Conservation (phyloP, 2,113 vertebrate genomes). For the Nannospalax galili region DNA sequence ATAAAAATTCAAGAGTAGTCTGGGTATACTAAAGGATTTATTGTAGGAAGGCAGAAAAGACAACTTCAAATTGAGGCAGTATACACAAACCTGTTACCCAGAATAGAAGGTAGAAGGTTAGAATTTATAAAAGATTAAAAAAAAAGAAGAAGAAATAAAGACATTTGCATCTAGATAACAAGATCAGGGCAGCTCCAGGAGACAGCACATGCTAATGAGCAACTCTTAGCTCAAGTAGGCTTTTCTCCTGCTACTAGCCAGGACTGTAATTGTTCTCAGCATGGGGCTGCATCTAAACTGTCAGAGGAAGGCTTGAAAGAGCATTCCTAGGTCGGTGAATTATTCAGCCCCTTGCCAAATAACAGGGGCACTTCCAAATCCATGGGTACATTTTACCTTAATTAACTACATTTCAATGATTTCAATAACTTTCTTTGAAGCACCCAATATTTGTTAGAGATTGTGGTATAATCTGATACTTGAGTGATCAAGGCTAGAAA, state of each 20-base stretch:
- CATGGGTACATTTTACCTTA: not conserved
- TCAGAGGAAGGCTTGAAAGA: not conserved
- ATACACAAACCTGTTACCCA: not conserved
- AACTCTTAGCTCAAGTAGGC: not conserved
- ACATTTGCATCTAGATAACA: not conserved
- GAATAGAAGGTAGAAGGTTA: not conserved
- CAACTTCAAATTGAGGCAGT: not conserved
- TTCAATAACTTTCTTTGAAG: not conserved
- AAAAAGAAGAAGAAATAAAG: not conserved
- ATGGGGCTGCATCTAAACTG: not conserved
- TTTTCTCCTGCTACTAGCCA: not conserved
- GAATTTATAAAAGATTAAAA: not conserved
- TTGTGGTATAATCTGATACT: not conserved
- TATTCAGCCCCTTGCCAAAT: not conserved
- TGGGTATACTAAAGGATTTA: not conserved
- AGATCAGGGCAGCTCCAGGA: not conserved
- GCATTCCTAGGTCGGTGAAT: not conserved
- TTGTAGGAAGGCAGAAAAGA: not conserved
- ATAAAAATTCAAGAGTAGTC: not conserved
- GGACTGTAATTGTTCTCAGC: not conserved
- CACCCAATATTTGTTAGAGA: not conserved
- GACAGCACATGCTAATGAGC: not conserved
- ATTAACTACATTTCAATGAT: not conserved
- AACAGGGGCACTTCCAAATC: not conserved
- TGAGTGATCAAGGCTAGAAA: not conserved